Evolutionary conservation across 2,113 vertebrate genomes (phyloP).

Genomic region (Glaucidium brasilianum): DNA sequence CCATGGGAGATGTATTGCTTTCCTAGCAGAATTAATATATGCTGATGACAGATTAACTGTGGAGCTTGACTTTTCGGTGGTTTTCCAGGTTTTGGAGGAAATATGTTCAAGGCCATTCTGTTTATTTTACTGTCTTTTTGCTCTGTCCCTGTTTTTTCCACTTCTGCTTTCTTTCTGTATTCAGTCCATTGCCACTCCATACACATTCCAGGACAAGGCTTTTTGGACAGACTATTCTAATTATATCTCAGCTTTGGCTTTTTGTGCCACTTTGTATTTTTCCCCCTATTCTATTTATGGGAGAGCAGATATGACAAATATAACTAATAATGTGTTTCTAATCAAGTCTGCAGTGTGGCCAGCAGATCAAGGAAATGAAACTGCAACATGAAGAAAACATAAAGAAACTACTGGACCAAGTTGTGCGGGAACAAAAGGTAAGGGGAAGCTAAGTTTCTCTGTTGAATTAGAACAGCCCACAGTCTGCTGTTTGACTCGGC

Average conservation of each 20-base stretch:
- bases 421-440: conserved; percentile 76
- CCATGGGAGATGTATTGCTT: background rate
- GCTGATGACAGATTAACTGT: background rate
- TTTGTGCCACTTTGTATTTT: background rate
- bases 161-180: background rate
- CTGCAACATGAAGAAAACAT: conserved; percentile 89
- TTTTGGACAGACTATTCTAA: background rate
- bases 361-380: conserved; percentile 91
- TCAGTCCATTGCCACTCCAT: background rate
- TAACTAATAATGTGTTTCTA: conserved; percentile 37
- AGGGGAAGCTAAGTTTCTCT: background rate
- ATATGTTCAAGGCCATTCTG: background rate
- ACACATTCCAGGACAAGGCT: background rate
- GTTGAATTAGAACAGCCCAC: background rate
- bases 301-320: background rate
- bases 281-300: background rate
- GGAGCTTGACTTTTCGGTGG: background rate
- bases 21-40: background rate
- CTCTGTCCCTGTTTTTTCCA: background rate
- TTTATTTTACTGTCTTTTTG: background rate
- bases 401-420: conserved; percentile 79
- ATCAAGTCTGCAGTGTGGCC: conserved; percentile 93
- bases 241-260: background rate
- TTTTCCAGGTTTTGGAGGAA: background rate
- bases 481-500: background rate